These are phyloP conservation scores for Lithophane ornitopus DNA, from an alignment of 2,888 invertebrate species.

Conservation along the genomic window DNA sequence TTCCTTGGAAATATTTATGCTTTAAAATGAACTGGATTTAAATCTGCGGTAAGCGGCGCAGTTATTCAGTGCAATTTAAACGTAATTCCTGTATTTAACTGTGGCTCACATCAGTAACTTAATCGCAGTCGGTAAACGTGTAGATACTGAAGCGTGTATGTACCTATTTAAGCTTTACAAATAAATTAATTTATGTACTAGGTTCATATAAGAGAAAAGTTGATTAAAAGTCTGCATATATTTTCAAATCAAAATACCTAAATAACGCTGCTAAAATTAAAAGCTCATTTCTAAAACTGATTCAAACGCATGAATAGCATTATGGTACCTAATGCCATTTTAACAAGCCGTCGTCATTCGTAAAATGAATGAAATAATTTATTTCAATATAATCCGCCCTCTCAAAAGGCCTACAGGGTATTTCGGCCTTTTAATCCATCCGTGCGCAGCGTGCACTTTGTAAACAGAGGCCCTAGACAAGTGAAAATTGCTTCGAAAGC, in stretches of 20 bases:
- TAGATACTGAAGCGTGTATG: background rate
- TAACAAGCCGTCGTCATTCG: background rate
- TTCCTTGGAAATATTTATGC: constrained; percentile 23
- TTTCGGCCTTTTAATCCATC: background rate
- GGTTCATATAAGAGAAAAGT: background rate
- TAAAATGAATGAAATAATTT: constrained; percentile 6
- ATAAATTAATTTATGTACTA: background rate
- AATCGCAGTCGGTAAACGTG: constrained; percentile 3
- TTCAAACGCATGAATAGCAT: background rate
- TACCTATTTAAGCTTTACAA: constrained; percentile 1
- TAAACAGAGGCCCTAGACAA: no score
- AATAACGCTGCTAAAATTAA: background rate
- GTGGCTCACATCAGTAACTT: constrained; percentile 23
- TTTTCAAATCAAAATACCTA: constrained; percentile 1
- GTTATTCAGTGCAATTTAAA: constrained; percentile 31
- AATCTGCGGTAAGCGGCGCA: constrained; percentile 18
- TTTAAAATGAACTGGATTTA: constrained; percentile 35
- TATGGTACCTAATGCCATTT: background rate
- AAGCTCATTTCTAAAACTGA: background rate
- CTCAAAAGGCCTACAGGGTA: background rate
- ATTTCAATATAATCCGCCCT: constrained; percentile 10
- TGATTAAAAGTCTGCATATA: background rate
- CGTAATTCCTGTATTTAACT: constrained; percentile 33
- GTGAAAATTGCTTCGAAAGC: no score
- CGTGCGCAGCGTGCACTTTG: constrained; percentile 17